These are phyloP conservation scores for Zygothrica quintamaculata DNA, from an alignment of 2,888 invertebrate species.

Conservation along the genomic window DNA sequence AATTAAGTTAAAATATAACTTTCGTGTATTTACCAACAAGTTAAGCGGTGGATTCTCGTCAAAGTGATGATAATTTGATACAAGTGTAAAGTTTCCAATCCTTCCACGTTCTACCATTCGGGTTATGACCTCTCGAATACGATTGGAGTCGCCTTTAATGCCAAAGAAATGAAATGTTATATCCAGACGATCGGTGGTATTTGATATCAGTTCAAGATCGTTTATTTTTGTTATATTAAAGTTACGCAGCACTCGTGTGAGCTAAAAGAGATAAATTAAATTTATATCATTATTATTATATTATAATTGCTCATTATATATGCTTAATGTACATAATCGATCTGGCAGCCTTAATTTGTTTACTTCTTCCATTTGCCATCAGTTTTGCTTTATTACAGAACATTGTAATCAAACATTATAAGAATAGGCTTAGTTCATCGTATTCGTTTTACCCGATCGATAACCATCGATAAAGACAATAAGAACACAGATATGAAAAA, in stretches of 20 bases:
- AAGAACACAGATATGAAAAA: too few relatives aligned
- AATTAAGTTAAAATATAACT: too few relatives aligned
- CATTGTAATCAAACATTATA: too few relatives aligned
- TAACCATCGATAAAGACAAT: too few relatives aligned
- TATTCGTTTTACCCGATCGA: too few relatives aligned
- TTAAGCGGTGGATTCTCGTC: constrained; percentile 90
- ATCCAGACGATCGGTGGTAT: constrained; percentile 86
- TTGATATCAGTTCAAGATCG: constrained; percentile 87
- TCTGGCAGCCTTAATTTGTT: too few relatives aligned
- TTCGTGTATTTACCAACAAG: constrained; percentile 89
- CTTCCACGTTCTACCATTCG: constrained; percentile 87
- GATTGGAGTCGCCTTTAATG: constrained; percentile 84
- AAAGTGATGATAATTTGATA: constrained; percentile 89
- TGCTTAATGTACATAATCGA: too few relatives aligned
- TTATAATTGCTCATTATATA: too few relatives aligned
- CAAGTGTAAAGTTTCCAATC: constrained; percentile 87
- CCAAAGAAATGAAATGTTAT: constrained; percentile 86
- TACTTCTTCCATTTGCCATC: too few relatives aligned
- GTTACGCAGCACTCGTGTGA: constrained; percentile 87
- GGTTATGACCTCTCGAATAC: constrained; percentile 85
- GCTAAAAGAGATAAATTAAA: constrained; percentile 82
- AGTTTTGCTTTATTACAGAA: too few relatives aligned
- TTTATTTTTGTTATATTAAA: constrained; percentile 89
- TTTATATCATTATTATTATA: too few relatives aligned
- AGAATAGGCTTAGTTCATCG: too few relatives aligned